Base-by-base conservation (phyloP, 2,797 vertebrate genomes). In the Tokudaia muenninki region DNA sequence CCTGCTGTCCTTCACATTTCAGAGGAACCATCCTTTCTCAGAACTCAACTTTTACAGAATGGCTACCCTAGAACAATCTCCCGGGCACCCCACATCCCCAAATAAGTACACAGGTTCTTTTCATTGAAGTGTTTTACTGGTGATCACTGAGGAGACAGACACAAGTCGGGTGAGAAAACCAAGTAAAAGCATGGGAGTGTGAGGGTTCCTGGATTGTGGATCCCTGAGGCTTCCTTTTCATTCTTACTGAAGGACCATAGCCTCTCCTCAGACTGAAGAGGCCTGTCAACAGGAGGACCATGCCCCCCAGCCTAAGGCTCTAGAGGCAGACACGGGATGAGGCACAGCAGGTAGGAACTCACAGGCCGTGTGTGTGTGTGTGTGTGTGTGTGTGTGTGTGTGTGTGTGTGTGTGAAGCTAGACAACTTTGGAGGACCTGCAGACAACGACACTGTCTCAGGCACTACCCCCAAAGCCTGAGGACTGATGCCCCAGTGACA, bases 41-140 rank as follows among this genome's bases (percentile, higher is more conserved):
- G 70, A 95, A 82, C 61, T 88, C 78, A 80, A 82, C 74, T 81
- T 34, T 84, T 87, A 22, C 84, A 78, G 72, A 78, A 29, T n/a
- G 19, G 70, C 44, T 77, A 57, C 63, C 70, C 78, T 44, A 5
- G 13, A 34, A 80, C 61, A 61, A 86, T 72, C 59, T 91, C 93
- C 94, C 91, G 55, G n/a, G 63, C 19, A 19, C 21, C 90, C 95
- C 91, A 44, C 2, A 52, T 81, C 79, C 84, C 74, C 92, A 94
- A 97, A 95, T 90, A 94, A 95, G 91, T 95, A 95, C 96, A 97
- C 95, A 59, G 82, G 52, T 91, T 70, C 92, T 97, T 96, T 95
- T 93, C 87, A 93, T 74, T 93, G 61, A 94, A 81, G 44, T 77
- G 78, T 92, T 97, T 97, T 97, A 97, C 96, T 97, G 92, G 55